These are phyloP conservation scores for Bellardia bayeri DNA, from an alignment of 2,888 invertebrate species.

Conservation along the genomic window DNA sequence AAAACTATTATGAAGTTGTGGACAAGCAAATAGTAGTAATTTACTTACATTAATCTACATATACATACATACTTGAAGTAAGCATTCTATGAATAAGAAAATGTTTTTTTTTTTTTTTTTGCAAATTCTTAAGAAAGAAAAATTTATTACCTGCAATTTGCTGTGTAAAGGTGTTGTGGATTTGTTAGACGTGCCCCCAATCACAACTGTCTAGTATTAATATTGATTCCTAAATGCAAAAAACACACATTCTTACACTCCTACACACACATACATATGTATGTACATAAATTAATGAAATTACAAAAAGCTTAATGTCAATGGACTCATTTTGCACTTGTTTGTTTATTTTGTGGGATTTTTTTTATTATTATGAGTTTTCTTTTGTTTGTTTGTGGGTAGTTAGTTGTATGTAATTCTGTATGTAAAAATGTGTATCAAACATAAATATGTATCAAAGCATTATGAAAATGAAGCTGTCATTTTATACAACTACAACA, in stretches of 20 bases:
- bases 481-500: constrained; percentile 38
- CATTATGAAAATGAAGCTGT: constrained; percentile 62
- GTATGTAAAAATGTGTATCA: neutral
- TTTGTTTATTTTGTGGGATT: constrained; percentile 59
- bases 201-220: constrained; percentile 49
- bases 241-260: neutral
- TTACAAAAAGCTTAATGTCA: constrained; percentile 64
- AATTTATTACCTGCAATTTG: neutral
- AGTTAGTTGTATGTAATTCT: neutral
- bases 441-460: constrained; percentile 34
- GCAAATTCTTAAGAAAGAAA: constrained; percentile 1
- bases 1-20: too few relatives aligned
- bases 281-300: constrained; percentile 35
- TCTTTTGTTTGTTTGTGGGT: constrained; percentile 34
- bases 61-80: neutral
- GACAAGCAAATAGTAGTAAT: too few relatives aligned
- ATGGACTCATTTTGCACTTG: constrained; percentile 66
- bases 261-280: constrained; percentile 2
- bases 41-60: too few relatives aligned
- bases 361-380: constrained; percentile 32
- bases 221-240: constrained; percentile 27
- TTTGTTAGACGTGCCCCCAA: constrained; percentile 69
- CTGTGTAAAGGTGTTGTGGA: constrained; percentile 24
- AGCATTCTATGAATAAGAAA: neutral
- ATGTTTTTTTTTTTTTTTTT: too few relatives aligned